Base-by-base conservation (phyloP, 2,797 vertebrate genomes). In the Sebastes minor region DNA sequence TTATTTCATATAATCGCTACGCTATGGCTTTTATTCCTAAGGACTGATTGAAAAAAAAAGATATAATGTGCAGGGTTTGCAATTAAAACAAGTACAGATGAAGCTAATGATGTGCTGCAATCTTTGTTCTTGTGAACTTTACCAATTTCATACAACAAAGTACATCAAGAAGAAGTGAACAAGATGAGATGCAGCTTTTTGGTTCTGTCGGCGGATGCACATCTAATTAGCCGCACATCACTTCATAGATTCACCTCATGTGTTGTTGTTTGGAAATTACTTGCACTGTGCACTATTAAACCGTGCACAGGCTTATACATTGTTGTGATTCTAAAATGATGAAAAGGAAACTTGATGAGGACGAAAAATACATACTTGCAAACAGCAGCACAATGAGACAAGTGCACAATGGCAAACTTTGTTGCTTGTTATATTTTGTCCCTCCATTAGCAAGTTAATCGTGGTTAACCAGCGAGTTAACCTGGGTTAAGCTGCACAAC, bases 21-120 rank as follows among this genome's bases (percentile, higher is more conserved):
- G 0, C 0, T 1, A 20, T 49, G 46, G 46, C 1, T 13, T 75
- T n/a, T 14, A 63, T 35, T 23, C 5, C 8, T 0, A 1, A 28
- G 23, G 16, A 20, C 4, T 38, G 9, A 38, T 3, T 49, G 18
- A 49, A 49, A 18, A 14, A 14, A 27, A 38, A 52, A 52, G 2
- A 52, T n/a, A 49, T 13, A 49, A 2, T 56, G 27, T 35, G 33
- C 8, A 56, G 25, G n/a, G 11, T 49, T 57, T 60, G 28, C 22
- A 22, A 28, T 63, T 4, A 20, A 52, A 18, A 72, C 13, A 46
- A 62, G 49, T 16, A 9, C 16, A 57, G 25, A 57, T 16, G 64
- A 56, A 52, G 2, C 32, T 23, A 30, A 18, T 2, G 4, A 32
- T 33, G 28, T n/a, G 52, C 10, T 49, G 27, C 16, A 49, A 4